Conservation (phyloP, 2,113 vertebrate species). For the Callospermophilus lateralis region DNA sequence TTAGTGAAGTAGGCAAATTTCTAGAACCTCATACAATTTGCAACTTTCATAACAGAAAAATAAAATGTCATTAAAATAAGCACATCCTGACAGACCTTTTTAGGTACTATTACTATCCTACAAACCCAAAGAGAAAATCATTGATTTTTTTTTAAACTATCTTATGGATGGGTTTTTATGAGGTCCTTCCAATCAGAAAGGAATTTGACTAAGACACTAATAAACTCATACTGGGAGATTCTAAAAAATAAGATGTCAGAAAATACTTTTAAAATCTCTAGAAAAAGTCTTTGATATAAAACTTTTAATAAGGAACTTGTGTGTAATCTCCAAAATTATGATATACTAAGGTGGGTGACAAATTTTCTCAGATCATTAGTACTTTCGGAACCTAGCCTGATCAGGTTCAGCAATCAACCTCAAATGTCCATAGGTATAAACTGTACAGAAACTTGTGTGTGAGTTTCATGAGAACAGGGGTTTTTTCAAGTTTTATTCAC, state of each 20-base stretch:
- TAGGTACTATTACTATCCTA: neutral
- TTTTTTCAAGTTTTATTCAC: neutral
- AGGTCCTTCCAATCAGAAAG: neutral
- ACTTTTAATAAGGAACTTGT: neutral
- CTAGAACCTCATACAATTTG: neutral
- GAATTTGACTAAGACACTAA: neutral
- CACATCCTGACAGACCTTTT: neutral
- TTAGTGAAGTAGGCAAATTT: neutral
- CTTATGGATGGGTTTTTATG: neutral
- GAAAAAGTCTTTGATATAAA: neutral
- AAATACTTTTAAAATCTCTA: neutral
- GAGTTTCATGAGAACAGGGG: neutral
- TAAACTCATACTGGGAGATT: neutral
- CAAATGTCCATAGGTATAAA: neutral
- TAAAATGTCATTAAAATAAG: slow-evolving; percentile 32
- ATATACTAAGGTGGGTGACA: neutral
- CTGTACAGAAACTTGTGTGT: neutral
- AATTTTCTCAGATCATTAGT: neutral
- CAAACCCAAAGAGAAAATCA: neutral
- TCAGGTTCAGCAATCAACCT: neutral
- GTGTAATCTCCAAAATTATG: neutral
- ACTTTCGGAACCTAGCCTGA: neutral
- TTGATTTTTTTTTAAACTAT: neutral
- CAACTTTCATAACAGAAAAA: slow-evolving; percentile 7
- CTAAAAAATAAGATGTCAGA: slow-evolving; percentile 10